phyloP scores from a whole-genome alignment of 2,113 vertebrate species.

The Pogona vitticeps region DNA sequence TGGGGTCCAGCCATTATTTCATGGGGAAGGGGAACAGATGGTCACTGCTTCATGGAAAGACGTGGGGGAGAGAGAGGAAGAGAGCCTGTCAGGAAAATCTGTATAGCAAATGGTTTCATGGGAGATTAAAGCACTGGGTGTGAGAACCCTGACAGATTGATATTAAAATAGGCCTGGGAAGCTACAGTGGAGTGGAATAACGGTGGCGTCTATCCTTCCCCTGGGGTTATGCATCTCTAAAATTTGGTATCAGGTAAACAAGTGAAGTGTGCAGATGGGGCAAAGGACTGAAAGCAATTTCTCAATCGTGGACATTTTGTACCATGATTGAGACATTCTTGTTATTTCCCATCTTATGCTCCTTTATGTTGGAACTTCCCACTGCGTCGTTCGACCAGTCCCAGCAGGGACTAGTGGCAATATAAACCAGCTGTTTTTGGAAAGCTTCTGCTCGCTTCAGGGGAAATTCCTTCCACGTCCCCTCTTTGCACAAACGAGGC shows the following conservation, averaged over 20 bases:
- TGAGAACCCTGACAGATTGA: neutral
- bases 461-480: neutral
- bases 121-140: rapidly evolving
- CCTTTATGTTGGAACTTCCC: neutral
- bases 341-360: neutral
- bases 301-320: neutral
- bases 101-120: neutral
- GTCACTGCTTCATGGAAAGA: neutral
- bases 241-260: neutral
- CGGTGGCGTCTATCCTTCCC: neutral
- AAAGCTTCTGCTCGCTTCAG: neutral
- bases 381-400: neutral
- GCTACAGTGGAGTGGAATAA: neutral
- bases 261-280: neutral
- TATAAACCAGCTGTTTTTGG: neutral
- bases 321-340: neutral
- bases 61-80: neutral
- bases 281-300: neutral
- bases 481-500: neutral
- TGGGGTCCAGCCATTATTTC: neutral
- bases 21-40: neutral
- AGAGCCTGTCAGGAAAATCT: neutral
- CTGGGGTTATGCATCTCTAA: neutral
- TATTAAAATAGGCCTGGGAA: neutral
- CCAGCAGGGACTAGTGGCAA: neutral